Evolutionary conservation across 2,888 invertebrate genomes (phyloP).

Genomic region (Drosophila paramelanica): DNA sequence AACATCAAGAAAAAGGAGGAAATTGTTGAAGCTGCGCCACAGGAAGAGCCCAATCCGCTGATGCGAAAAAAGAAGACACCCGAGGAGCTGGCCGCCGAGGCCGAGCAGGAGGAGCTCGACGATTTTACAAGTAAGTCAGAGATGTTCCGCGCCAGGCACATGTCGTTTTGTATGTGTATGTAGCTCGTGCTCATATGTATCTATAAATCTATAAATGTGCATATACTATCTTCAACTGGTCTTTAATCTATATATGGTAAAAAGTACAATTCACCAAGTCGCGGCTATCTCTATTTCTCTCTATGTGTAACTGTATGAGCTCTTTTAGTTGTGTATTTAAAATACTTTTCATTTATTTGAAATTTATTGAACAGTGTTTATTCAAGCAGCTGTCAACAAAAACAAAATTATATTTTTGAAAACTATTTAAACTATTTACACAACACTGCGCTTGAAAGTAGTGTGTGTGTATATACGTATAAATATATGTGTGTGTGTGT

Average conservation of each 20-base stretch:
- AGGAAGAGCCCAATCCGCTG: constrained; percentile 95
- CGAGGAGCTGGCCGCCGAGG: constrained; percentile 98
- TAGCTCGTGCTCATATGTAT: constrained; percentile 31
- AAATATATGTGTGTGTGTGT: constrained; percentile 34
- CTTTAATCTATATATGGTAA: constrained; percentile 35
- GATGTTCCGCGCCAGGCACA: neutral
- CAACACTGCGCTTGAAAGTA: constrained; percentile 57
- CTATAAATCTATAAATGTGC: constrained; percentile 28
- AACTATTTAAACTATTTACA: constrained; percentile 25
- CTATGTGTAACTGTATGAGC: constrained; percentile 53
- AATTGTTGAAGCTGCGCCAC: constrained; percentile 92
- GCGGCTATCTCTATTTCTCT: constrained; percentile 22
- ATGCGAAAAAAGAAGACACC: constrained; percentile 99
- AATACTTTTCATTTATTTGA: constrained; percentile 20
- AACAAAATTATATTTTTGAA: constrained; percentile 27
- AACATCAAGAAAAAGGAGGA: constrained; percentile 99
- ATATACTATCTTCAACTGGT: constrained; percentile 39
- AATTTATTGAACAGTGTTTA: constrained; percentile 10
- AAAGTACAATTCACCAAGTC: constrained; percentile 22
- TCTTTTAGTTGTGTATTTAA: constrained; percentile 47
- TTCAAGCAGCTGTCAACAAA: constrained; percentile 40
- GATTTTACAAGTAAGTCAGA: constrained; percentile 95
- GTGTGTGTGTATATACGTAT: constrained; percentile 13
- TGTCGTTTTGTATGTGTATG: constrained; percentile 30
- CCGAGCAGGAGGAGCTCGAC: constrained; percentile 97